A percentile compares a stretch with the other conserved stretches of the same genome.
These are phyloP conservation scores for Dicaeum eximium DNA, from an alignment of 2,113 vertebrate species.

Conservation along the genomic window DNA sequence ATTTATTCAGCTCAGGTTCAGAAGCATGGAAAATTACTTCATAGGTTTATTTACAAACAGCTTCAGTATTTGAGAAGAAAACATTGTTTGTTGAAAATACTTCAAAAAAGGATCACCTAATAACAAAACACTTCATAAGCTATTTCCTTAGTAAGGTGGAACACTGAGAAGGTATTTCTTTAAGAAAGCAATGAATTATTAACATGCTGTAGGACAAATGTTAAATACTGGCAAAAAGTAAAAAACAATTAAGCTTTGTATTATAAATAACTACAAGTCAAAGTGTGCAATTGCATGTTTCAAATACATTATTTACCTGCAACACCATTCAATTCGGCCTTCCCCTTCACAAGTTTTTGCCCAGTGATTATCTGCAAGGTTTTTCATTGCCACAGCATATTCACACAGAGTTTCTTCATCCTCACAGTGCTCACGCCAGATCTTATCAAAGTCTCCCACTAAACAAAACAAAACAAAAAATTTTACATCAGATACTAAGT, in stretches of 20 bases:
- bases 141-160: not conserved
- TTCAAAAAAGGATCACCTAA: not conserved
- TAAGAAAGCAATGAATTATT: not conserved
- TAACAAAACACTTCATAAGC: not conserved
- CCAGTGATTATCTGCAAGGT: conserved; percentile 97
- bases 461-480: conserved; percentile 49
- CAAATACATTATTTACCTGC: conserved; percentile 79
- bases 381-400: conserved; percentile 98
- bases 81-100: not conserved
- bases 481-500: not conserved
- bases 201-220: not conserved
- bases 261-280: not conserved
- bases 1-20: not conserved
- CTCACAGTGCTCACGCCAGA: conserved; percentile 97
- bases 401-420: conserved; percentile 95
- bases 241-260: not conserved
- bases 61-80: not conserved
- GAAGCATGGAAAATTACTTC: not conserved
- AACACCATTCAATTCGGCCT: conserved; percentile 97
- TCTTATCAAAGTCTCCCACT: conserved; percentile 99
- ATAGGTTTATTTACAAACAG: not conserved
- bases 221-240: not conserved
- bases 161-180: not conserved
- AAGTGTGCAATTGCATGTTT: not conserved
- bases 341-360: conserved; percentile 91